Base-by-base conservation (phyloP, 2,888 invertebrate species). In the Pollenia angustigena region DNA sequence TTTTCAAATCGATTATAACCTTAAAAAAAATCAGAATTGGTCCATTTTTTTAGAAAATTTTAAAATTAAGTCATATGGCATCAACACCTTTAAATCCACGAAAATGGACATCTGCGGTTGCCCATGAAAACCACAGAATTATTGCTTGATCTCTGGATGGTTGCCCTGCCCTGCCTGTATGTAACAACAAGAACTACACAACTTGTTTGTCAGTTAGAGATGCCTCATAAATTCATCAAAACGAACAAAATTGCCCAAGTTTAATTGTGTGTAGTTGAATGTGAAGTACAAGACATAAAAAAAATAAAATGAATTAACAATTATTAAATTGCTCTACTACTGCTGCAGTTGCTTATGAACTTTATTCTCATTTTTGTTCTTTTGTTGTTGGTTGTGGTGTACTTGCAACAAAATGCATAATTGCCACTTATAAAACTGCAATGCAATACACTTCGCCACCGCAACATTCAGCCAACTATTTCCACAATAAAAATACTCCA, bases 401-500 rank as follows among this genome's bases (percentile, higher is more conserved):
- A 85, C 83, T 88, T 88, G 89, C 90, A 83, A 90, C 89, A 90
- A 91, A 92, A 91, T 91, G 90, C 90, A 90, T 92, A 92, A 92
- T 92, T 92, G 91, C 90, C 91, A 91, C 89, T 89, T 89, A 76
- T 85, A 86, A 68, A 80, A 76, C 83, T 82, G 68, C 81, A 69
- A 72, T 78, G 60, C 52, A 68, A 78, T 64, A 48, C 42, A 42
- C 16, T 68, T 50, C 71, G 56, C 52, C 60, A 79, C 54, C 32
- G 16, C 71, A 62, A 11, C 58, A 40, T 12, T 40, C 9, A 16
- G 56, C 23, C 60, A 48, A 85, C 64, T 54, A 60, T 66, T 75
- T 46, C 62, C 32, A 56, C 54, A 80, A 62, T 54, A 72, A 71
- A 81, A 84, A 84, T 79, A 81, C 42, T 68, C 23, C 68, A 66